Conservation (phyloP, 1,140 invertebrate genomes). For the Maconellicoccus hirsutus region DNA sequence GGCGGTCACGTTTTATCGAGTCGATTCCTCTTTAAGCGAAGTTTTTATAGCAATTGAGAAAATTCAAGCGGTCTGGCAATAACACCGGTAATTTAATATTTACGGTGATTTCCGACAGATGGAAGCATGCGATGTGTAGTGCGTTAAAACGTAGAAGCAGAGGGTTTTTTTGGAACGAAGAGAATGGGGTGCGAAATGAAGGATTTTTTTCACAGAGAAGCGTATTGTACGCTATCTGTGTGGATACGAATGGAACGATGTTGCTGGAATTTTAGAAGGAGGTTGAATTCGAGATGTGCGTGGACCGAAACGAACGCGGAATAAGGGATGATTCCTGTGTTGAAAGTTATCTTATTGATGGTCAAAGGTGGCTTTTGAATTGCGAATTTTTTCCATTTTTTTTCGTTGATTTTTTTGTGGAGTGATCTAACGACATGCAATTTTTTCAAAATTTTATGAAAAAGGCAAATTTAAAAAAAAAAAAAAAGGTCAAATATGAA, state of each 20-base stretch:
- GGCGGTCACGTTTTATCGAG: neutral
- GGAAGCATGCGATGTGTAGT: neutral
- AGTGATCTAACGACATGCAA: too few species aligned
- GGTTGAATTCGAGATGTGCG: neutral
- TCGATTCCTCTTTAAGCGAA: neutral
- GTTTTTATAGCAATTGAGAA: neutral
- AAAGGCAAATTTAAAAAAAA: too few species aligned
- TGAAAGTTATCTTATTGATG: too few species aligned
- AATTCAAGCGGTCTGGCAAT: neutral
- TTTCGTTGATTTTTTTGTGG: too few species aligned
- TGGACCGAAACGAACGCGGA: too few species aligned
- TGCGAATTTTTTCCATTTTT: too few species aligned
- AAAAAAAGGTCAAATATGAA: too few species aligned
- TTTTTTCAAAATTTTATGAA: too few species aligned
- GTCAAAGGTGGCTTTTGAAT: too few species aligned
- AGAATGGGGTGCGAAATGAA: neutral
- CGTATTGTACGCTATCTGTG: neutral
- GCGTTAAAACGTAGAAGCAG: neutral
- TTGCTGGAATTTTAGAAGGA: neutral
- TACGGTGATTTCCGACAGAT: neutral
- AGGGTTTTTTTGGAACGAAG: neutral
- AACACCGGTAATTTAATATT: conserved; percentile 3
- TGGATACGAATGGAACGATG: neutral
- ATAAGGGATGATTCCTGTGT: too few species aligned
- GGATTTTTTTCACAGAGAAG: neutral